phyloP scores from a whole-genome alignment of 1,140 invertebrate species.

The Drosophila grimshawi region DNA sequence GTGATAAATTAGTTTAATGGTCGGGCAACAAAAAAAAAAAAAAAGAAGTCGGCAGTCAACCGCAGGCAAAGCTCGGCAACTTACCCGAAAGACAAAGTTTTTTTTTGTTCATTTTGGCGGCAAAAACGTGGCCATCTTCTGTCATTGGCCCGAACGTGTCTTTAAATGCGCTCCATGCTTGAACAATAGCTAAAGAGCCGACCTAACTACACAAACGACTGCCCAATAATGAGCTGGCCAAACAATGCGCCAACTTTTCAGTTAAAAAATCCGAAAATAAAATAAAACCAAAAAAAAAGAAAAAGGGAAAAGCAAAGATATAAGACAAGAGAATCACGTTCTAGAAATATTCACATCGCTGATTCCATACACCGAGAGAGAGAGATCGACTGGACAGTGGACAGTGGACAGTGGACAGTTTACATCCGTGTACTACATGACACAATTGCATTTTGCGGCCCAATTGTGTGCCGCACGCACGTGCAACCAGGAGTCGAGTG shows the following conservation, averaged over 20 bases:
- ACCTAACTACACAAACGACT: conserved; percentile 34
- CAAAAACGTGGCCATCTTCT: conserved; percentile 29
- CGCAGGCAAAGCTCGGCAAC: conserved; percentile 65
- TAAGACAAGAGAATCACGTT: conserved; percentile 60
- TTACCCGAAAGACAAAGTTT: conserved; percentile 34
- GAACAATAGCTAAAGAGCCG: conserved; percentile 43
- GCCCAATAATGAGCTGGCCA: conserved; percentile 68
- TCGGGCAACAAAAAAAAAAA: conserved; percentile 40
- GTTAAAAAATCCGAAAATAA: conserved; percentile 28
- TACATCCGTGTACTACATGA: conserved; percentile 50
- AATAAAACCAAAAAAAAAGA: conserved; percentile 12
- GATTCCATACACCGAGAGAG: conserved; percentile 46
- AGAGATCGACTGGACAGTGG: conserved; percentile 31
- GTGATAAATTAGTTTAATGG: conserved; percentile 83
- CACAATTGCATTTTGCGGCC: conserved; percentile 67
- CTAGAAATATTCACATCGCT: conserved; percentile 73
- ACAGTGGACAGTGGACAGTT: conserved; percentile 7
- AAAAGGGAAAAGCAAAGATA: conserved; percentile 29
- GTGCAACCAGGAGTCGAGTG: conserved; percentile 68
- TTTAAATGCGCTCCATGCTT: conserved; percentile 24
- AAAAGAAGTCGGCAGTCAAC: conserved; percentile 57
- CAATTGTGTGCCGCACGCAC: conserved; percentile 73
- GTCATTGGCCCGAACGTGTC: conserved; percentile 59
- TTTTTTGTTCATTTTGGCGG: conserved; percentile 55
- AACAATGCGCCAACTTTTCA: conserved; percentile 62